Evolutionary conservation across 2,797 vertebrate species (phyloP).

Genomic region (Falco novaeseelandiae): DNA sequence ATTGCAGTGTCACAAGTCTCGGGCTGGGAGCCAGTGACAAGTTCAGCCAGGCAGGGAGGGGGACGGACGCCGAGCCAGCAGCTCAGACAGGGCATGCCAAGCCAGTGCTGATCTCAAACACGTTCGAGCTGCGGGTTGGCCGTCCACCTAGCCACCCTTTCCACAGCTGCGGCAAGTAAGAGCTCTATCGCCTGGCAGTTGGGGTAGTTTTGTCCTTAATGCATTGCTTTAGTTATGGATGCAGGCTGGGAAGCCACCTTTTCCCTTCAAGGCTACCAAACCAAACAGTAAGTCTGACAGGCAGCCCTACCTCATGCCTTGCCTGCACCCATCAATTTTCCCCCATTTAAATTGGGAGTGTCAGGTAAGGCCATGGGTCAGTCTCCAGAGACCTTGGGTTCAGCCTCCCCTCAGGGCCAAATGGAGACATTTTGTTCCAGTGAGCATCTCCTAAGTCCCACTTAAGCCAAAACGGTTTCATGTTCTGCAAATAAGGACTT

Average conservation of each 20-base stretch:
- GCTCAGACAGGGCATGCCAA: background rate
- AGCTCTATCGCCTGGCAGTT: background rate
- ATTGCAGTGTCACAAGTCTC: constrained; percentile 18
- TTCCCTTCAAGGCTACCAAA: background rate
- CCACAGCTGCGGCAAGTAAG: background rate
- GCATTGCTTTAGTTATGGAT: background rate
- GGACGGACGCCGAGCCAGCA: background rate
- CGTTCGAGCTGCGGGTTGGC: fast-evolving
- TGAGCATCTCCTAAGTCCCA: background rate
- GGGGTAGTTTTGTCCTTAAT: background rate
- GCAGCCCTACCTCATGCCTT: background rate
- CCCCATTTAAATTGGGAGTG: background rate
- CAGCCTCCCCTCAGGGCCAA: background rate
- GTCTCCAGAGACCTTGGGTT: background rate
- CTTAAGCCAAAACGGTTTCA: background rate
- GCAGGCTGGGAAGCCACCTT: background rate
- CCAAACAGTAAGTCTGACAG: background rate
- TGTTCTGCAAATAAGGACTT: background rate
- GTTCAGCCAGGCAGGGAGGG: background rate
- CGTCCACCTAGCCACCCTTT: background rate
- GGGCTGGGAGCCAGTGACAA: background rate
- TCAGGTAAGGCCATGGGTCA: background rate
- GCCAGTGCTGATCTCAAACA: background rate
- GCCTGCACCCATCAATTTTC: background rate
- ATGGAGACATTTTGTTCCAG: background rate